Conservation (phyloP, 2,797 vertebrate species). For the Orientallactaga sibirica region DNA sequence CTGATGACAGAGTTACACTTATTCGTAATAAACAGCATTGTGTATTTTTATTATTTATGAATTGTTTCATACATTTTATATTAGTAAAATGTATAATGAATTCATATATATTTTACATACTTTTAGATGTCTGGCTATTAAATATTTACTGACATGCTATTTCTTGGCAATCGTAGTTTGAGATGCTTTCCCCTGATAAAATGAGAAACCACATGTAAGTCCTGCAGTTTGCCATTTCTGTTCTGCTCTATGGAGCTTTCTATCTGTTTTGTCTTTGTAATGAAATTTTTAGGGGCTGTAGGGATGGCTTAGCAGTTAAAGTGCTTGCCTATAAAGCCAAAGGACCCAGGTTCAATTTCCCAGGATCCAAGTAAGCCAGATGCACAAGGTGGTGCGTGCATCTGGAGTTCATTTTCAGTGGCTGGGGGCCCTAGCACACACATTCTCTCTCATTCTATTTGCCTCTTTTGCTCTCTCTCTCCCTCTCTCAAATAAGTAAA, state of each 20-base stretch:
- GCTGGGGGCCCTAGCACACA: too few species aligned
- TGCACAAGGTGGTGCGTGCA: too few species aligned
- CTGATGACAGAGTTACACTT: neutral
- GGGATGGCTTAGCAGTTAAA: too few species aligned
- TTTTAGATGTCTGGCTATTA: neutral
- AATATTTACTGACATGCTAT: neutral
- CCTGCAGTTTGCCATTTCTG: neutral
- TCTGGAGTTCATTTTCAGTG: too few species aligned
- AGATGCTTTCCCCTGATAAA: conserved; percentile 24
- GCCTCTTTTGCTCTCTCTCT: too few species aligned
- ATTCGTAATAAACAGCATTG: conserved; percentile 5
- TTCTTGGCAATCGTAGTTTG: neutral
- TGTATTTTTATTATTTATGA: conserved; percentile 3
- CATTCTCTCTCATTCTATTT: too few species aligned
- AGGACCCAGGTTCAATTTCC: too few species aligned
- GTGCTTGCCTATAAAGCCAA: too few species aligned
- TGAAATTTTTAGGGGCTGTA: neutral
- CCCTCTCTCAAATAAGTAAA: too few species aligned
- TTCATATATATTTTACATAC: neutral
- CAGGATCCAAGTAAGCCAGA: too few species aligned
- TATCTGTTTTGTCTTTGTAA: neutral
- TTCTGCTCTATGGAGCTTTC: conserved; percentile 15
- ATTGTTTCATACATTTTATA: neutral
- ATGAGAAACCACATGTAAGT: neutral
- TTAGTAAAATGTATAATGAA: conserved; percentile 7